Conservation (phyloP, 2,797 vertebrate genomes). For the Emydoidea blandingii region DNA sequence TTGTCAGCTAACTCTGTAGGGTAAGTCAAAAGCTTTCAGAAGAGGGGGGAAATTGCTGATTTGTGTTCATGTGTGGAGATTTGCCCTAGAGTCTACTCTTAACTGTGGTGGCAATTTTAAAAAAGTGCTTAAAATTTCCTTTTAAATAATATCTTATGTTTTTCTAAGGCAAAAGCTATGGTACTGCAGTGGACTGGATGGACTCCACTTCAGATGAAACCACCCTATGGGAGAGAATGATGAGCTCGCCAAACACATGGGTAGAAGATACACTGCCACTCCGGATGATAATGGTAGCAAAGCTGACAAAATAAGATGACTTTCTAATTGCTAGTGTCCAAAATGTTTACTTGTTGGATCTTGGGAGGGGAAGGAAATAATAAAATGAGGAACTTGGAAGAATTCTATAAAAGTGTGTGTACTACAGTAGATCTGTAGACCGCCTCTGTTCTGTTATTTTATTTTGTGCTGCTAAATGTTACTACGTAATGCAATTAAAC, state of each 20-base stretch:
- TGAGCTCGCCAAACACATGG: conserved; percentile 88
- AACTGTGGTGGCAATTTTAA: not conserved
- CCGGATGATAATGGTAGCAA: conserved; percentile 90
- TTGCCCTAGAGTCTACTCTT: not conserved
- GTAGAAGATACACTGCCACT: conserved; percentile 90
- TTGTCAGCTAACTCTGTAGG: not conserved
- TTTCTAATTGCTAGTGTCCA: not conserved
- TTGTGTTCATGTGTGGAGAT: not conserved
- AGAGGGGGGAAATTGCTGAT: not conserved
- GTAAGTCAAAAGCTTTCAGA: not conserved
- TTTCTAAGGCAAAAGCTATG: conserved; percentile 91
- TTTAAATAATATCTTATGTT: not conserved
- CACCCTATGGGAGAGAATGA: conserved; percentile 92
- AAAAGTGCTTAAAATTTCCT: not conserved
- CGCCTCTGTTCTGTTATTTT: not conserved
- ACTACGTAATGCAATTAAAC: conserved; percentile 1
- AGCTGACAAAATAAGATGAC: conserved; percentile 80
- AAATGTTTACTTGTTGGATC: not conserved
- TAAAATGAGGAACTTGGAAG: not conserved
- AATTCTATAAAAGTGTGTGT: not conserved
- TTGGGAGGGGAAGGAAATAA: not conserved
- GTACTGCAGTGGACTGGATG: conserved; percentile 92
- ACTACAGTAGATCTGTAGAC: not conserved
- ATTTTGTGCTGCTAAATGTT: conserved; percentile 27
- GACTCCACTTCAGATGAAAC: conserved; percentile 90